Percentiles rank a stretch among this genome's conserved stretches.
These are phyloP conservation scores for Tenodera sinensis DNA, from an alignment of 2,888 invertebrate species.

Conservation along the genomic window DNA sequence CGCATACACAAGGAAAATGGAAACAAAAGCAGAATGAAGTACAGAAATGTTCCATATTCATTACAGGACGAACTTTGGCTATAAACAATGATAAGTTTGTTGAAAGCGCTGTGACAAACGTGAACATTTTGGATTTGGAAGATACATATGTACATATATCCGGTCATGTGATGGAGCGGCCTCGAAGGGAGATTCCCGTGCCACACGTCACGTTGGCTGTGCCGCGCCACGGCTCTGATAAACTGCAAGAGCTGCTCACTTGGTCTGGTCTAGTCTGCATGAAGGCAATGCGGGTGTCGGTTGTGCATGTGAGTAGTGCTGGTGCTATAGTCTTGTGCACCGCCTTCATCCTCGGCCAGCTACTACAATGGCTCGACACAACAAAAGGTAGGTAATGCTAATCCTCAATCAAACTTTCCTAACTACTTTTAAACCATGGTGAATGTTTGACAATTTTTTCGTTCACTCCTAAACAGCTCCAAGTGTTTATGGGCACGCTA, in stretches of 20 bases:
- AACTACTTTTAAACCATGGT: too few relatives aligned
- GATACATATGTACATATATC: neutral
- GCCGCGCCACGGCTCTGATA: neutral
- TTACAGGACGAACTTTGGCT: too few relatives aligned
- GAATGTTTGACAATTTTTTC: too few relatives aligned
- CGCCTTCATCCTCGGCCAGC: neutral
- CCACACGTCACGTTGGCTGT: neutral
- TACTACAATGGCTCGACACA: neutral
- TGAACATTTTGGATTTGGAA: neutral
- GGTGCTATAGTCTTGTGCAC: neutral
- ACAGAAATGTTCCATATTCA: too few relatives aligned
- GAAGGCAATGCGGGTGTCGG: neutral
- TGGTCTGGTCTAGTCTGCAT: neutral
- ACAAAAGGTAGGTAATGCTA: neutral
- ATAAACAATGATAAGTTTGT: too few relatives aligned
- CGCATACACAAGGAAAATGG: too few relatives aligned
- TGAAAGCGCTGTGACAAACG: too few relatives aligned
- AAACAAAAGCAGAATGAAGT: too few relatives aligned
- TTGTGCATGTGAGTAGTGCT: neutral
- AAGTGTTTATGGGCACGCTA: too few relatives aligned
- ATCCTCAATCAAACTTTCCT: too few relatives aligned
- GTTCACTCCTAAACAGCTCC: too few relatives aligned
- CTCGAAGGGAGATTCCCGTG: neutral
- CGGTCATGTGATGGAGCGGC: neutral
- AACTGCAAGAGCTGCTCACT: neutral